These are phyloP conservation scores for Wasmannia auropunctata DNA, from an alignment of 1,140 invertebrate genomes.

Conservation along the genomic window DNA sequence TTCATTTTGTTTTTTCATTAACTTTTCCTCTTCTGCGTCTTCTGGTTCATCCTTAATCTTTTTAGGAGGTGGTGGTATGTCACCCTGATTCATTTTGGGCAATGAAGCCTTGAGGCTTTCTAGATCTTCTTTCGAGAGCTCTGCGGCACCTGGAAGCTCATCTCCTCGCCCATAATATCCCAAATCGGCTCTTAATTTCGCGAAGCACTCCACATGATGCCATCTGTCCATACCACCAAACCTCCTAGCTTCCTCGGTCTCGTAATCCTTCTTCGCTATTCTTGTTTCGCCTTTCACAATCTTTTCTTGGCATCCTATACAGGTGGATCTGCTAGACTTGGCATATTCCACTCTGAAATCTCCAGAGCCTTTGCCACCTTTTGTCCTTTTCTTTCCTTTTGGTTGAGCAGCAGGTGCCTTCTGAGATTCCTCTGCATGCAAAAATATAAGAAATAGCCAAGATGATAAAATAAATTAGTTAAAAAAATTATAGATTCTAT, in stretches of 20 bases:
- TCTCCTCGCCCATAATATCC: slow-evolving; percentile 91
- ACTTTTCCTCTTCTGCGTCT: slow-evolving; percentile 86
- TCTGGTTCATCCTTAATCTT: slow-evolving; percentile 89
- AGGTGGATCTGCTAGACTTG: slow-evolving; percentile 93
- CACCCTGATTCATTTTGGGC: slow-evolving; percentile 88
- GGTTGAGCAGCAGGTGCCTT: slow-evolving; percentile 28
- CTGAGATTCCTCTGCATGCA: slow-evolving; percentile 47
- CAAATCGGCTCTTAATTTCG: slow-evolving; percentile 90
- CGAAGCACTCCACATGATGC: slow-evolving; percentile 98
- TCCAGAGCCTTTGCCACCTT: slow-evolving; percentile 60
- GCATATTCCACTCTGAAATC: slow-evolving; percentile 96
- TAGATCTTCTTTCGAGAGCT: slow-evolving; percentile 91
- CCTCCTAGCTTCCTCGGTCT: slow-evolving; percentile 91
- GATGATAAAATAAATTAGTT: not conserved
- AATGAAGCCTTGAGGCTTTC: slow-evolving; percentile 89
- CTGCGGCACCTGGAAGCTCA: slow-evolving; percentile 90
- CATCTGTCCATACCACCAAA: slow-evolving; percentile 94
- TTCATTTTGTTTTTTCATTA: slow-evolving; percentile 92
- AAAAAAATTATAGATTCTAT: not conserved
- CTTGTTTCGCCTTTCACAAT: slow-evolving; percentile 94
- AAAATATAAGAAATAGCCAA: slow-evolving; percentile 26
- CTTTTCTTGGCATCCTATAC: slow-evolving; percentile 94
- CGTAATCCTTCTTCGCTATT: slow-evolving; percentile 94
- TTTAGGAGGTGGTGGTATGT: slow-evolving; percentile 86
- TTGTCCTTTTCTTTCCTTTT: slow-evolving; percentile 84